Percentiles rank a stretch among this genome's conserved stretches.
These are phyloP conservation scores for Heteractis magnifica DNA, from an alignment of 92 coral and sea anemone species.

Conservation along the genomic window DNA sequence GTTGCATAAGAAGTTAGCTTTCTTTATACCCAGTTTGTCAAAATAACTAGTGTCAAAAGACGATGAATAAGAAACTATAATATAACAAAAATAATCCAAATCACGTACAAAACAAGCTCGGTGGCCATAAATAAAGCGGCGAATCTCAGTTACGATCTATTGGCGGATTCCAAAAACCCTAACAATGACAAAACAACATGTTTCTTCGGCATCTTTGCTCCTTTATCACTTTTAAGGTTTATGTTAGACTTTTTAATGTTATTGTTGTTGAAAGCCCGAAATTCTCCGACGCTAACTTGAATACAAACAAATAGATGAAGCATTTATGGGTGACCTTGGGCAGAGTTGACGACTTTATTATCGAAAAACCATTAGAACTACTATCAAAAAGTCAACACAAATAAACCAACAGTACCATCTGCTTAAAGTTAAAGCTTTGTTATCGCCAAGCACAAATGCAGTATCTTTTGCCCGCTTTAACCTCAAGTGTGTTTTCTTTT, in stretches of 20 bases:
- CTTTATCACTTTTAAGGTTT: conserved; percentile 1
- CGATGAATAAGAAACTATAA: too few relatives aligned
- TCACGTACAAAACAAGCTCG: too few relatives aligned
- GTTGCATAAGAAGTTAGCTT: too few relatives aligned
- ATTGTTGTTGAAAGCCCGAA: conserved; percentile 5
- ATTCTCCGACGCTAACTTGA: not conserved
- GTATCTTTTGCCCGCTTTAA: not conserved
- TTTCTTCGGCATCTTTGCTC: not conserved
- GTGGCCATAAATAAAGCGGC: too few relatives aligned
- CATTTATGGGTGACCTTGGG: conserved; percentile 7
- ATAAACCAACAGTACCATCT: not conserved
- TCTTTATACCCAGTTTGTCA: too few relatives aligned
- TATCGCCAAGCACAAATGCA: conserved; percentile 7
- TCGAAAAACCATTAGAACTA: not conserved
- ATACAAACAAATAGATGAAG: not conserved
- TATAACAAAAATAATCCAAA: too few relatives aligned
- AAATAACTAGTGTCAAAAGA: too few relatives aligned
- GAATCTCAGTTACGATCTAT: too few relatives aligned
- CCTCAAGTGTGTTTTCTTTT: conserved; percentile 9
- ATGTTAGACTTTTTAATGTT: not conserved
- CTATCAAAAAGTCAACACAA: conserved; percentile 12
- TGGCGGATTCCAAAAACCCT: not conserved
- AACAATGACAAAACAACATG: not conserved
- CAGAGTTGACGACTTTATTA: not conserved
- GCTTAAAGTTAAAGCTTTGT: not conserved